Evolutionary conservation across 2,113 vertebrate species (phyloP).

Genomic region (Toxostoma redivivum): DNA sequence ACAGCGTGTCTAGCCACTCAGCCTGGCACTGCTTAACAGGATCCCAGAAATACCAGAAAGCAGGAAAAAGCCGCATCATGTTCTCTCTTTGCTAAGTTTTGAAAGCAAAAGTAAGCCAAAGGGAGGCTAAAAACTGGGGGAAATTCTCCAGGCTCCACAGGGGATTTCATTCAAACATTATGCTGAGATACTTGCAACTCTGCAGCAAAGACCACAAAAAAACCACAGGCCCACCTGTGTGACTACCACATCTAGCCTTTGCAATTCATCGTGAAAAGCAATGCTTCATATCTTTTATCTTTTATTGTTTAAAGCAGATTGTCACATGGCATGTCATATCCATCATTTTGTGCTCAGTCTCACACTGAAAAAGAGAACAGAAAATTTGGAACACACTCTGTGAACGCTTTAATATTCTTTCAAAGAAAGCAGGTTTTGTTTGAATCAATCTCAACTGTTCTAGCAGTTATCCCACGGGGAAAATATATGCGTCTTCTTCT

Average conservation of each 20-base stretch:
- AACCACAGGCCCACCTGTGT: background rate
- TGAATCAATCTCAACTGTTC: background rate
- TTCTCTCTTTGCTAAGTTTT: conserved; percentile 5
- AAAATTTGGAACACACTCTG: background rate
- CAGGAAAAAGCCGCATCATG: background rate
- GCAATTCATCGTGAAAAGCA: conserved; percentile 15
- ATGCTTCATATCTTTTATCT: background rate
- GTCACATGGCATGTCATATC: background rate
- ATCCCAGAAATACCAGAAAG: background rate
- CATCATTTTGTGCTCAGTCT: background rate
- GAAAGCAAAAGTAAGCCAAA: conserved; percentile 1
- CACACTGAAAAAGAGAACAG: background rate
- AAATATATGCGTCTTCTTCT: background rate
- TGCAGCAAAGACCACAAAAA: background rate
- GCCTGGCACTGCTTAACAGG: conserved; percentile 16
- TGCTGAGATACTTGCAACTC: background rate
- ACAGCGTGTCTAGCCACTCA: conserved; percentile 11
- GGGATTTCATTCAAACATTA: background rate
- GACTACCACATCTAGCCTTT: background rate
- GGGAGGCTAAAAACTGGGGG: background rate
- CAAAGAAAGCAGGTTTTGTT: conserved; percentile 17
- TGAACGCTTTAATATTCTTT: conserved; percentile 19
- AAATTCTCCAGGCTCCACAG: background rate
- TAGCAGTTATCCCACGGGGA: background rate
- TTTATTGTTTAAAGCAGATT: background rate